Evolutionary conservation across 2,113 vertebrate genomes (phyloP).

Genomic region (Cervus canadensis): DNA sequence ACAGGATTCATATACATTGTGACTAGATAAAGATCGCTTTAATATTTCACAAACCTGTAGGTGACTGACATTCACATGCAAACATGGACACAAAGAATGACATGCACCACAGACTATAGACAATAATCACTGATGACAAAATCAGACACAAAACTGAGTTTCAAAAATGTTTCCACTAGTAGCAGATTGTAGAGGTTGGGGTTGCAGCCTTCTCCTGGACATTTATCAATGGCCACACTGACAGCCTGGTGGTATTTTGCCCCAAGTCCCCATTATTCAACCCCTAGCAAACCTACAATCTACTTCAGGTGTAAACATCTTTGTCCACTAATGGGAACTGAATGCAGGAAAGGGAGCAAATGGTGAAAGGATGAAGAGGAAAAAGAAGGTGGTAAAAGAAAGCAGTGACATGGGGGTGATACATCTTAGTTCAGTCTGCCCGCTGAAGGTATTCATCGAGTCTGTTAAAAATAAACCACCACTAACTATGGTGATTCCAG

Average conservation of each 20-base stretch:
- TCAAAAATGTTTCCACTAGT: constrained; percentile 86
- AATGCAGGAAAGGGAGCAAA: constrained; percentile 11
- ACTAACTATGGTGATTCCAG: constrained; percentile 28
- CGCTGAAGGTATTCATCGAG: constrained; percentile 71
- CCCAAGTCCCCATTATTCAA: constrained; percentile 69
- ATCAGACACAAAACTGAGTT: constrained; percentile 74
- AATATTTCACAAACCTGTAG: constrained; percentile 76
- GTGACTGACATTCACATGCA: constrained; percentile 81
- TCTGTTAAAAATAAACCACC: constrained; percentile 24
- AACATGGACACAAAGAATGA: constrained; percentile 66
- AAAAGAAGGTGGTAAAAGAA: constrained; percentile 36
- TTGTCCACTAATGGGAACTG: constrained; percentile 78
- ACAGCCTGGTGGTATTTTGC: constrained; percentile 38
- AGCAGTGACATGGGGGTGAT: constrained; percentile 56
- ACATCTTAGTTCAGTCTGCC: constrained; percentile 79
- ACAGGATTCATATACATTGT: constrained; percentile 53
- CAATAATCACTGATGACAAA: constrained; percentile 74
- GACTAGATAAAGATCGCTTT: constrained; percentile 47
- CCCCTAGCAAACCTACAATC: constrained; percentile 83
- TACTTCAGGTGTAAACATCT: constrained; percentile 88
- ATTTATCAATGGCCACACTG: constrained; percentile 63
- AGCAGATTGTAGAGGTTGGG: constrained; percentile 85
- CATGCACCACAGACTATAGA: constrained; percentile 79
- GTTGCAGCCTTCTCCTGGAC: constrained; percentile 68
- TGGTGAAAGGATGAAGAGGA: background rate